These are phyloP conservation scores for Ploceus nigricollis DNA, from an alignment of 2,113 vertebrate species.

Conservation along the genomic window DNA sequence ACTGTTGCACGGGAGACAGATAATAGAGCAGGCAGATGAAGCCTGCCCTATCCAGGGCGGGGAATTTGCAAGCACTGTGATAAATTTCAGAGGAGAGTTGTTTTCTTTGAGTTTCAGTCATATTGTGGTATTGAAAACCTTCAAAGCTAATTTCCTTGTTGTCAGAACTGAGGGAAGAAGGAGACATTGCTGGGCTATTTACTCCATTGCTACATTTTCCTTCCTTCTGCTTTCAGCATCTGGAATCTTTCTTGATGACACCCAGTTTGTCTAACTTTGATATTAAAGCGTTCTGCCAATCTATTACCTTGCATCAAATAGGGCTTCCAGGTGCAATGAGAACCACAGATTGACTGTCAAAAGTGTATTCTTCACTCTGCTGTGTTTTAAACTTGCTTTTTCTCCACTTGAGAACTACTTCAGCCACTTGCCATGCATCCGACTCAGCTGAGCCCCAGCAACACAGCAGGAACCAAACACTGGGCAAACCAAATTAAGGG, in stretches of 20 bases:
- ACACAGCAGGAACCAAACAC: not conserved
- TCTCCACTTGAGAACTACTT: not conserved
- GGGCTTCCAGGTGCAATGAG: not conserved
- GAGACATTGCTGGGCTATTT: not conserved
- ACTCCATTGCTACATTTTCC: not conserved
- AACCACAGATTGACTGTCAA: not conserved
- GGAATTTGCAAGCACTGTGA: not conserved
- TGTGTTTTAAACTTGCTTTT: not conserved
- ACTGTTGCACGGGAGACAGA: not conserved
- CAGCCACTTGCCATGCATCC: not conserved
- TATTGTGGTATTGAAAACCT: not conserved
- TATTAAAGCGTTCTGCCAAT: not conserved
- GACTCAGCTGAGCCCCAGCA: not conserved
- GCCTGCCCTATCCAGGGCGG: not conserved
- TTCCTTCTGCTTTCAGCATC: not conserved
- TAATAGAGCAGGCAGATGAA: conserved; percentile 6
- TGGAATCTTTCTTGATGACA: not conserved
- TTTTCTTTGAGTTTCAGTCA: not conserved
- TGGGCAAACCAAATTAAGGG: not conserved
- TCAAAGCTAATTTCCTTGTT: conserved; percentile 6
- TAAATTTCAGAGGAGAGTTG: not conserved
- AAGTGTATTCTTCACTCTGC: not conserved
- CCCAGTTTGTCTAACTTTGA: not conserved
- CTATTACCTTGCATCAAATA: not conserved
- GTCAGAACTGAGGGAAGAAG: not conserved